These are phyloP conservation scores for Poecile atricapillus DNA, from an alignment of 2,113 vertebrate genomes.

Conservation along the genomic window DNA sequence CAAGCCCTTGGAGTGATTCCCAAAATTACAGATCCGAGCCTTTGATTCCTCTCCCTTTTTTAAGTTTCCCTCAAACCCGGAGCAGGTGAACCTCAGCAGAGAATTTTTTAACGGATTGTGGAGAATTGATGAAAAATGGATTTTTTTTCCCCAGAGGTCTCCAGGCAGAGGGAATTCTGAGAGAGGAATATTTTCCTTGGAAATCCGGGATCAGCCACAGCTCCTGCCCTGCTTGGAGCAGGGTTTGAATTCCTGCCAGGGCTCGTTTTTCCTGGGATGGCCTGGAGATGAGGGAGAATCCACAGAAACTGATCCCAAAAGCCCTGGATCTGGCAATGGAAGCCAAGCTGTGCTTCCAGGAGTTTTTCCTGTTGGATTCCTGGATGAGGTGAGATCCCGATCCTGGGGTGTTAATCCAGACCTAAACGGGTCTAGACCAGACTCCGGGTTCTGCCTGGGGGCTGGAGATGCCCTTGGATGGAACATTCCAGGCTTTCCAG, in stretches of 20 bases:
- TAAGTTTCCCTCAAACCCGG: background rate
- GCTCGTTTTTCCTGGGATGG: background rate
- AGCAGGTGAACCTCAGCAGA: background rate
- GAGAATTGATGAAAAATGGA: background rate
- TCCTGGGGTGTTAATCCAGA: background rate
- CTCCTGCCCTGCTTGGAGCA: background rate
- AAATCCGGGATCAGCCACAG: background rate
- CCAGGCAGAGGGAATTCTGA: background rate
- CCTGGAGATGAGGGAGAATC: background rate
- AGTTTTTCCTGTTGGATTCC: background rate
- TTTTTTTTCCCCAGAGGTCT: background rate
- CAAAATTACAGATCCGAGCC: background rate
- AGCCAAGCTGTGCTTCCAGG: background rate
- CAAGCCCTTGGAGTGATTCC: background rate
- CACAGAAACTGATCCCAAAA: accelerated
- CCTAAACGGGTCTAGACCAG: background rate
- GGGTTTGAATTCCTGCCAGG: background rate
- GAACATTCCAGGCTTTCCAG: background rate
- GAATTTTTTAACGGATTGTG: background rate
- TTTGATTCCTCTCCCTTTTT: background rate
- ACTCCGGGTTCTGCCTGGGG: background rate
- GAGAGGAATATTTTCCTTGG: background rate
- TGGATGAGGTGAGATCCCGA: background rate
- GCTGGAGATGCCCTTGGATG: background rate
- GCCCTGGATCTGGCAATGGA: background rate